These are phyloP conservation scores for Ophion obscuratus DNA, from an alignment of 2,888 invertebrate species.

Conservation along the genomic window DNA sequence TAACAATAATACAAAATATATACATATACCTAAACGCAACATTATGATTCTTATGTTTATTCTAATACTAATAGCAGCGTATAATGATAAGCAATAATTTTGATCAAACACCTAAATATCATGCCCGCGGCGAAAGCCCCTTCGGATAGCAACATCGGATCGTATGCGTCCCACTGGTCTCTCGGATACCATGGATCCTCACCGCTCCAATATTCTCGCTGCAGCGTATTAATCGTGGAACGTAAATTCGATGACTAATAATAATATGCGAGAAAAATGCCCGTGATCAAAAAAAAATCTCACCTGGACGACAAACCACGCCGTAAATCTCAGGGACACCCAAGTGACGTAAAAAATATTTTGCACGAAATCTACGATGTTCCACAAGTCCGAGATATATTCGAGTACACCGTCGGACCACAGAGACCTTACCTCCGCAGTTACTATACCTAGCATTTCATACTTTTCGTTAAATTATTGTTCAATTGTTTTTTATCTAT, in stretches of 20 bases:
- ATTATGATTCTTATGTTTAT: background rate
- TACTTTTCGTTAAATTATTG: conserved; percentile 16
- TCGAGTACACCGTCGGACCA: conserved; percentile 96
- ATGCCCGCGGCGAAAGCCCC: conserved; percentile 98
- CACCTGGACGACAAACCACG: conserved; percentile 96
- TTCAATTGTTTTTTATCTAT: background rate
- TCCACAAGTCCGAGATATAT: conserved; percentile 98
- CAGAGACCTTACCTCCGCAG: conserved; percentile 95
- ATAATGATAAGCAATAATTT: background rate
- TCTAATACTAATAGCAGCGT: background rate
- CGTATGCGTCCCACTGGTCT: conserved; percentile 97
- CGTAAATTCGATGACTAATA: background rate
- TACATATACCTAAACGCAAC: too few relatives aligned
- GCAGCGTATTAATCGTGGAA: conserved; percentile 68
- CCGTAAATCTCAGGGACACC: conserved; percentile 93
- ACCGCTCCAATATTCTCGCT: conserved; percentile 90
- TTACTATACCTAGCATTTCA: conserved; percentile 91
- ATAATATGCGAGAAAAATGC: background rate
- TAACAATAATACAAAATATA: too few relatives aligned
- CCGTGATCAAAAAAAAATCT: conserved; percentile 69
- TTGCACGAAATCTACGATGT: conserved; percentile 98
- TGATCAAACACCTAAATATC: conserved; percentile 90
- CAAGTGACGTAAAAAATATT: conserved; percentile 98
- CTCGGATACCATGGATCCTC: conserved; percentile 94
- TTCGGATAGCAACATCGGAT: conserved; percentile 97